Percentiles rank a stretch among this genome's conserved stretches.
Conservation (phyloP, 2,113 vertebrate species). For the Malaclemys terrapin region DNA sequence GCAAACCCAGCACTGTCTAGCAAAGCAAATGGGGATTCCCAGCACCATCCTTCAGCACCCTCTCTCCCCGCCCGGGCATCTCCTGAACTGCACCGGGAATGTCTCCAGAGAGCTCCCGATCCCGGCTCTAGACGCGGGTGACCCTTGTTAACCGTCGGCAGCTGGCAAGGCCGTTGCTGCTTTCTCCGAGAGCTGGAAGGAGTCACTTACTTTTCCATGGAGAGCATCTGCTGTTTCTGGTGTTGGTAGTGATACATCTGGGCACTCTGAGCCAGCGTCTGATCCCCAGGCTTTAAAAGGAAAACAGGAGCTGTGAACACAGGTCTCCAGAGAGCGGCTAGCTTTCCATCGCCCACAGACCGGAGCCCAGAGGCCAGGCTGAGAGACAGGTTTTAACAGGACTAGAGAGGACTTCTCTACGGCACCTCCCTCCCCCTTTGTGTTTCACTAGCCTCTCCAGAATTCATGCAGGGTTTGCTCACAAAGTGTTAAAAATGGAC, state of each 20-base stretch:
- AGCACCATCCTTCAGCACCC: background rate
- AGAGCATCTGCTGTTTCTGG: slow-evolving; percentile 96
- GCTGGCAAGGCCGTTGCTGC: background rate
- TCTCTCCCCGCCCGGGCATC: background rate
- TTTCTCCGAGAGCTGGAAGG: accelerated
- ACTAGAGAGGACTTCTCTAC: background rate
- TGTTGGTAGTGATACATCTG: slow-evolving; percentile 98
- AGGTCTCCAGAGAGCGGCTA: background rate
- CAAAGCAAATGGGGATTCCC: background rate
- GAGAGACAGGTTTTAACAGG: background rate
- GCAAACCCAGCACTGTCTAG: background rate
- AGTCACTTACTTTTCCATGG: slow-evolving; percentile 89
- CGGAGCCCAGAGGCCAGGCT: too few species aligned
- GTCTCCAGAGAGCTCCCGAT: accelerated
- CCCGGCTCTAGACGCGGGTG: background rate
- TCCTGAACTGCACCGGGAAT: background rate
- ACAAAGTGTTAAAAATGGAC: background rate
- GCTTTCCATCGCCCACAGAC: background rate
- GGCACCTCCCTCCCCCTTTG: background rate
- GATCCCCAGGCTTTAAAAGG: slow-evolving; percentile 87
- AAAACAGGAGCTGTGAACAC: background rate
- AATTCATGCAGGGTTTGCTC: background rate
- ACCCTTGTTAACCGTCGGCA: background rate
- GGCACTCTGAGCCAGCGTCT: slow-evolving; percentile 90
- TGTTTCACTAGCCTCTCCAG: background rate